Base-by-base conservation (phyloP, 2,797 vertebrate species). In the Neostethus bicornis region DNA sequence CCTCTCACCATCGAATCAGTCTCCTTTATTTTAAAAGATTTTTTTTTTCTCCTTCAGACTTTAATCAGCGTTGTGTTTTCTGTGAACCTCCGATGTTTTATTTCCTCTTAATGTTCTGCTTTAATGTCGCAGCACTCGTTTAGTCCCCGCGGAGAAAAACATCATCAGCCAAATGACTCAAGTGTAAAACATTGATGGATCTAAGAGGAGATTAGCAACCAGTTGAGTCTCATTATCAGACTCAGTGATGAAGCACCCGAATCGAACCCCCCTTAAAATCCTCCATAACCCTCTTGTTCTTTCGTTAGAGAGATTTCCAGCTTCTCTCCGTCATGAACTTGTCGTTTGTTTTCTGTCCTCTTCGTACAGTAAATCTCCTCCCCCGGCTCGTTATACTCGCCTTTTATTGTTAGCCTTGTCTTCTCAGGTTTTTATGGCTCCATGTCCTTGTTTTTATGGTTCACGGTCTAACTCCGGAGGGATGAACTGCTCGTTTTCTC, bases 131-230 rank as follows among this genome's bases (percentile, higher is more conserved):
- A 25, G 58, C 47, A 1, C 65, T 58, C 61, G 37, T 75, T 51
- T 51, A 45, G 60, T 19, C 42, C 61, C 51, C 31, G 39, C 20
- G 42, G 52, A 51, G 66, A 50, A 21, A 16, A 68, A 63, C 61
- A 21, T 56, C 44, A 42, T 51, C 57, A 71, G 57, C 71, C 20
- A 52, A 70, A 70, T n/a, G 51, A 51, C 35, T 35, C 6, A 16
- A 17, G 41, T 57, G 66, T 64, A 12, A 51, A 51, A 5, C 37
- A 11, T 1, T 1, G 53, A 43, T 51, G 53, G 47, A 49, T 68
- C 48, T 39, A 69, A 44, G 62, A 56, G 50, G 51, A 44, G 61
- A 47, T 55, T n/a, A 19, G 25, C 49, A 53, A 59, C 38, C 54
- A 35, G 62, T 61, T 44, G 14, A 53, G 55, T 26, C 37, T 37